A percentile compares a stretch with the other conserved stretches of the same genome.
Conservation (phyloP, 2,797 vertebrate species). For the Cirrhinus molitorella region DNA sequence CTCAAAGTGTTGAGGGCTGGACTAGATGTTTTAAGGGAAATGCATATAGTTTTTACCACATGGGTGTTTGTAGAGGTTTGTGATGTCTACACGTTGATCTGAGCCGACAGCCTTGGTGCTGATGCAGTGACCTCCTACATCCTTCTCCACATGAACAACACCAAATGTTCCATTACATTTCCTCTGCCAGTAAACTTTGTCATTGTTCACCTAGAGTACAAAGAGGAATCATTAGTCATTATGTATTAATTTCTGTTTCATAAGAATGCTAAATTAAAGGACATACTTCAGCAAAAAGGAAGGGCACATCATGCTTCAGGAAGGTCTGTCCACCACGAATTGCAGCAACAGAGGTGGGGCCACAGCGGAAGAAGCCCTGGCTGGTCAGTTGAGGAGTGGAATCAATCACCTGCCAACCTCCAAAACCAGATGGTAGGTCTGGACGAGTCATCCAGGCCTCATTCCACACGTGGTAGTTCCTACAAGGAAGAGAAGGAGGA, state of each 20-base stretch:
- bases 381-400: conserved; percentile 93
- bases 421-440: conserved; percentile 85
- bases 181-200: conserved; percentile 19
- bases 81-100: conserved; percentile 79
- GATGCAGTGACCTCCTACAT: conserved; percentile 78
- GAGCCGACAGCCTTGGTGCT: conserved; percentile 64
- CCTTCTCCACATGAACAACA: conserved; percentile 22
- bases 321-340: conserved; percentile 77
- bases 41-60: not conserved
- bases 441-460: conserved; percentile 94
- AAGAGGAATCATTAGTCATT: too few species aligned
- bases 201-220: not conserved
- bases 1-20: too few species aligned
- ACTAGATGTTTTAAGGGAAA: not conserved
- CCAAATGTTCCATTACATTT: conserved; percentile 4
- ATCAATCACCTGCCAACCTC: conserved; percentile 92
- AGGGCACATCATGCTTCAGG: conserved; percentile 77
- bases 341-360: conserved; percentile 81
- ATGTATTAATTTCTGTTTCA: too few species aligned
- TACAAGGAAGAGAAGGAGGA: conserved; percentile 57
- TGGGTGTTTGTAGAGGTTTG: conserved; percentile 83
- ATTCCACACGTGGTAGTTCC: conserved; percentile 97
- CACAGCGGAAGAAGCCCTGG: conserved; percentile 73
- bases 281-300: conserved; percentile 86
- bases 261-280: too few species aligned